Evolutionary conservation across 1,140 invertebrate genomes (phyloP).

Genomic region (Bombus confusus): DNA sequence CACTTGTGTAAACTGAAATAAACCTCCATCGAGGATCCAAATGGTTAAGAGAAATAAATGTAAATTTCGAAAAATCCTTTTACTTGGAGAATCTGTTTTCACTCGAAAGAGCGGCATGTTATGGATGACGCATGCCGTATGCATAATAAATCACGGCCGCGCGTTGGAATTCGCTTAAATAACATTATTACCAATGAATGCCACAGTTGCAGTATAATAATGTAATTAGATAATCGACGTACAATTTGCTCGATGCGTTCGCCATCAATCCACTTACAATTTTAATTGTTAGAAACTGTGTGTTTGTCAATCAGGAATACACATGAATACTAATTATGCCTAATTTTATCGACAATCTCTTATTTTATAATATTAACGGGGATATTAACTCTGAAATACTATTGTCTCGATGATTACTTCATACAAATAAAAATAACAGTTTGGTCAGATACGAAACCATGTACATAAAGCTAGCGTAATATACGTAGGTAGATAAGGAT

Average conservation of each 20-base stretch:
- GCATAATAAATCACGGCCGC: constrained; percentile 14
- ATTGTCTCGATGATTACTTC: neutral
- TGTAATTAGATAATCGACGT: constrained; percentile 40
- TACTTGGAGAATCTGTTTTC: neutral
- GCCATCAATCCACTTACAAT: neutral
- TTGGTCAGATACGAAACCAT: neutral
- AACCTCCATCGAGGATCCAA: neutral
- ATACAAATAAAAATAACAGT: neutral
- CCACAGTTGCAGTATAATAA: constrained; percentile 31
- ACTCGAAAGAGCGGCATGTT: neutral
- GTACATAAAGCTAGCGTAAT: no score
- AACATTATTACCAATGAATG: constrained; percentile 24
- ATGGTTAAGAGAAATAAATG: neutral
- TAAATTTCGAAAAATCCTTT: constrained; percentile 16
- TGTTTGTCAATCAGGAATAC: neutral
- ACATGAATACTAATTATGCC: neutral
- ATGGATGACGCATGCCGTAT: constrained; percentile 1
- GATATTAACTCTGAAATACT: neutral
- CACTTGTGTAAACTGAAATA: neutral
- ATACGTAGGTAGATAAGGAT: no score
- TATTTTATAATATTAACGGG: neutral
- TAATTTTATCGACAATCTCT: neutral
- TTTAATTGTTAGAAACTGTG: constrained; percentile 21
- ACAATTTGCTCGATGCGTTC: constrained; percentile 11
- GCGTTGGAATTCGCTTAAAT: constrained; percentile 16